Evolutionary conservation across 1,140 invertebrate genomes (phyloP).

Genomic region (Pseudomyrmex flavicornis): DNA sequence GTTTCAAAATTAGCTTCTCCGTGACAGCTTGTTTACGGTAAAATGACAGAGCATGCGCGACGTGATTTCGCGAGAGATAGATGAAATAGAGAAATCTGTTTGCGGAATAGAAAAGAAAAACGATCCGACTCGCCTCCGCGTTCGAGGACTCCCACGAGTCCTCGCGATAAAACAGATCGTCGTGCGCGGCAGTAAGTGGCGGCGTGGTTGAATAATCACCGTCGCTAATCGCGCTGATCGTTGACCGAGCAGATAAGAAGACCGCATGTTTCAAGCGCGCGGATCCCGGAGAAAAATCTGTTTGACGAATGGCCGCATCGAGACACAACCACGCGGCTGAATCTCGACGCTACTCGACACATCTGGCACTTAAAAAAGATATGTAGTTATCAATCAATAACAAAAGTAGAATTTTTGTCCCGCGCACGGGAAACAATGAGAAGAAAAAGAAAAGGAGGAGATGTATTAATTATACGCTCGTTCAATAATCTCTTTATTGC

Average conservation of each 20-base stretch:
- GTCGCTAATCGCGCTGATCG: conserved; percentile 64
- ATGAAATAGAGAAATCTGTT: conserved; percentile 6
- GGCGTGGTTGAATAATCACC: conserved; percentile 69
- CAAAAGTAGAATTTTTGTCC: background rate
- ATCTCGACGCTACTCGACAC: conserved; percentile 12
- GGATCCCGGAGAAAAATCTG: conserved; percentile 14
- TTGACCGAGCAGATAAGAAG: conserved; percentile 65
- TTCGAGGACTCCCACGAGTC: conserved; percentile 55
- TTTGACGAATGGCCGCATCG: conserved; percentile 52
- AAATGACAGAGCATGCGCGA: too few relatives aligned
- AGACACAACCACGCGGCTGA: conserved; percentile 32
- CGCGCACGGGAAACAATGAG: background rate
- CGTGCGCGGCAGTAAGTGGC: conserved; percentile 55
- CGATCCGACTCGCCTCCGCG: background rate
- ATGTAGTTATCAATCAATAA: background rate
- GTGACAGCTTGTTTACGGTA: background rate
- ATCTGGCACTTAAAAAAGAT: background rate
- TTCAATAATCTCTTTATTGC: background rate
- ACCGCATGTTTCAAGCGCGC: conserved; percentile 3
- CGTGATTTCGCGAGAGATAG: background rate
- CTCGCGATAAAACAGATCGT: conserved; percentile 65
- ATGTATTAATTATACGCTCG: background rate
- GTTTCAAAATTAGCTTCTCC: background rate
- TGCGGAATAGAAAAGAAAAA: background rate
- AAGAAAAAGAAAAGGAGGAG: background rate